Evolutionary conservation across 2,113 vertebrate genomes (phyloP).

Genomic region (Phylloscopus trochilus): DNA sequence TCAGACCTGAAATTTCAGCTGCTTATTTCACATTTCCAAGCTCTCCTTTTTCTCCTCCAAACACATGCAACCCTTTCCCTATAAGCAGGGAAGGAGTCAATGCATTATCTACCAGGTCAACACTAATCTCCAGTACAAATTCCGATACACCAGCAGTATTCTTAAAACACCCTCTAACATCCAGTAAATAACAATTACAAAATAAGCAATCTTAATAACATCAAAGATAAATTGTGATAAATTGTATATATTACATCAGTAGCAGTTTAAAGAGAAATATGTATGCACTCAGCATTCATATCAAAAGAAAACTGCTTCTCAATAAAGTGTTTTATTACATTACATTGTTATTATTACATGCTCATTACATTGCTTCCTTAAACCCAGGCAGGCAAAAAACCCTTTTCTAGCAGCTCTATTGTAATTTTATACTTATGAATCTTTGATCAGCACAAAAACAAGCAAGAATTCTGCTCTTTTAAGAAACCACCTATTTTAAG

Average conservation of each 20-base stretch:
- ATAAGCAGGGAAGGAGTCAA: background rate
- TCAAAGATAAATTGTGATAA: background rate
- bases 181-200: background rate
- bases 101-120: background rate
- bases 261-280: background rate
- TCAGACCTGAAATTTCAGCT: slow-evolving; percentile 32
- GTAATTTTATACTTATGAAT: background rate
- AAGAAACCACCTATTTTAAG: background rate
- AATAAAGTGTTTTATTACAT: background rate
- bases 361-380: background rate
- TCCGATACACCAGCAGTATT: background rate
- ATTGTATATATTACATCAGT: background rate
- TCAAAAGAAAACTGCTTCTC: background rate
- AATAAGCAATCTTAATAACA: background rate
- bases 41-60: background rate
- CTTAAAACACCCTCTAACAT: background rate
- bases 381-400: background rate
- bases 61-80: background rate
- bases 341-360: background rate
- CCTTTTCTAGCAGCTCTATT: background rate
- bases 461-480: background rate
- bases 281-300: background rate
- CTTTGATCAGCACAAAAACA: background rate
- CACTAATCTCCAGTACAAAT: background rate
- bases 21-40: background rate